Conservation (phyloP, 2,113 vertebrate species). For the Cisticola juncidis region DNA sequence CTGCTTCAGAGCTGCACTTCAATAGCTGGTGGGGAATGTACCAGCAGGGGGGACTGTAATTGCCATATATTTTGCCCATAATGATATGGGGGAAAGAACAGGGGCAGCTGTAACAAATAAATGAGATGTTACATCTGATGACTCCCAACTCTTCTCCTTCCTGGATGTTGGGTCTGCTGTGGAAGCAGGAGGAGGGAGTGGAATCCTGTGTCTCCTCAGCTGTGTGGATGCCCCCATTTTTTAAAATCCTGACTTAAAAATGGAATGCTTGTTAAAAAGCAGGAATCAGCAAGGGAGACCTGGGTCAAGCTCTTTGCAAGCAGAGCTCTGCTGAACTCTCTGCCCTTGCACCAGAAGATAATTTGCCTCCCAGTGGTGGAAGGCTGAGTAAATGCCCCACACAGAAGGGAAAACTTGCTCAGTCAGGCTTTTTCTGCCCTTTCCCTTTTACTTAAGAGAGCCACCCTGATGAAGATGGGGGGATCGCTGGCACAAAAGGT, state of each 20-base stretch:
- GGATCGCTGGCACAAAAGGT: not conserved
- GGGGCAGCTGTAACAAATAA: not conserved
- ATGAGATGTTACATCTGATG: not conserved
- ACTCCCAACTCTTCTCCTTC: not conserved
- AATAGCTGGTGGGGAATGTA: not conserved
- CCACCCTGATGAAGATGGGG: not conserved
- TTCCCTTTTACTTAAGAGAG: not conserved
- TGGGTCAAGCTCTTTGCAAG: not conserved
- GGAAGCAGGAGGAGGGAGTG: not conserved
- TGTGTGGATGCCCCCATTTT: not conserved
- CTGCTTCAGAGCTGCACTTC: not conserved
- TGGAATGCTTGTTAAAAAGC: not conserved
- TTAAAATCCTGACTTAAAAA: not conserved
- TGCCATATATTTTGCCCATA: not conserved
- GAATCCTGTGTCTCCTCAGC: not conserved
- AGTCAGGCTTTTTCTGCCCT: not conserved
- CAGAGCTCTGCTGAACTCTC: not conserved
- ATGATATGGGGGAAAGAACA: not conserved
- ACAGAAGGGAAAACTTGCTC: not conserved
- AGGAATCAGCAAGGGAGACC: not conserved
- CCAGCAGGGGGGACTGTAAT: not conserved
- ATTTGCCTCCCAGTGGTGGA: not conserved
- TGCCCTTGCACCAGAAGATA: not conserved
- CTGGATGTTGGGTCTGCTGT: not conserved
- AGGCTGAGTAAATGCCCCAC: not conserved